Evolutionary conservation across 2,888 invertebrate genomes (phyloP), one percentile per base, ranked within the genome.

Genomic region (Deilephila elpenor): DNA sequence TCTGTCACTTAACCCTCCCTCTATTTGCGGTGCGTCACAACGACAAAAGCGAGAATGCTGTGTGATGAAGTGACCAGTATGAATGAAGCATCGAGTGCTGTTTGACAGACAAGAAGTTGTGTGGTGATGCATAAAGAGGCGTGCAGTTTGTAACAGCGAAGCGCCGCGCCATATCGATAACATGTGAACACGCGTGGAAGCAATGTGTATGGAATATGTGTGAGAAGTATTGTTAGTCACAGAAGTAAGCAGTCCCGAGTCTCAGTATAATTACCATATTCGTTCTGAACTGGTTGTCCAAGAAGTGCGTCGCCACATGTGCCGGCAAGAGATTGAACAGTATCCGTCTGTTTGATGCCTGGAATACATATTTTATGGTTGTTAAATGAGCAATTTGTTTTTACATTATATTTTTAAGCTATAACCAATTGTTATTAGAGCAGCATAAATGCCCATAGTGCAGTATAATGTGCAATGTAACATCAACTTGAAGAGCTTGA

Each of bases 281-380:
- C 80, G 96, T 98, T 80, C 97, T 95, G 90, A 98, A 97, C 93
- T 98, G 98, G 89, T 97, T 97, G 93, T 98, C 98, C 80, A 98
- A 94, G 90, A 98, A 98, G 93, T 98, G 98, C 59, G 97, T 97
- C 73, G 98, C 98, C 59, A 98, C 98, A 92, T 98, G 98, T 72
- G 98, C 97, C 37, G 98, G 98, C 74, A 98, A 95, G 78, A 98
- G 95, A 93, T 98, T 98, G 93, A 98, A 98, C 73, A 98, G 91
- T 84, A 98, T 98, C 84, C 98, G 95, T 89, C 97, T 96, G 90
- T 98, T 98, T 79, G 98, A 98, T 76, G 94, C 97, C 97, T 95
- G 89, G 19, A 75, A 53, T 5, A 11, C 56, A 56, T n/a, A 56
- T 17, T 17, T 17, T 7, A 37, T 7, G 37, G 8, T 37, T 3